Evolutionary conservation across 2,113 vertebrate species (phyloP).

Genomic region (Orientallactaga bullata): DNA sequence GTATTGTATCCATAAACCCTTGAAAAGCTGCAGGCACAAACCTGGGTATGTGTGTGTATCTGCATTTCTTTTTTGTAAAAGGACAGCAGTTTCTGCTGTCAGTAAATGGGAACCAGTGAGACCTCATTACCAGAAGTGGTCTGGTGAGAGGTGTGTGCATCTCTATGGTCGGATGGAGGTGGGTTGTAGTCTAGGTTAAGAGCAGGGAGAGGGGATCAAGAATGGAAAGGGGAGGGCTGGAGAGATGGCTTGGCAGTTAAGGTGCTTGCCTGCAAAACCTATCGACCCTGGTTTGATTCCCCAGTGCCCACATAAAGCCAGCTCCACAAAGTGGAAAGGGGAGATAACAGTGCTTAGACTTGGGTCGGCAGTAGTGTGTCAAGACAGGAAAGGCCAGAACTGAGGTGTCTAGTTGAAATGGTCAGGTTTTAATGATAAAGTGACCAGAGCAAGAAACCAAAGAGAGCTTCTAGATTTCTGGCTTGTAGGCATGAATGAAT

Average conservation of each 20-base stretch:
- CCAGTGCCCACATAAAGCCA: too few species aligned
- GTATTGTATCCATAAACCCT: not conserved
- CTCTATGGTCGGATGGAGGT: not conserved
- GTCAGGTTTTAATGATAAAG: conserved; percentile 22
- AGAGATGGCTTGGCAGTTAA: too few species aligned
- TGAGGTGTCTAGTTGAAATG: not conserved
- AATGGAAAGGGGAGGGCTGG: not conserved
- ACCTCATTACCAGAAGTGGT: not conserved
- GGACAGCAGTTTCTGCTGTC: not conserved
- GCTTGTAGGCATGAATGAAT: conserved; percentile 19
- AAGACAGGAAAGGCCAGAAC: not conserved
- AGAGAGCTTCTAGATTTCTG: conserved; percentile 3
- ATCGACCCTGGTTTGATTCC: too few species aligned
- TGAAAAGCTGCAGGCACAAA: not conserved
- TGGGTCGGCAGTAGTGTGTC: not conserved
- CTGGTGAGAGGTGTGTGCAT: not conserved
- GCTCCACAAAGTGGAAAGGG: not conserved
- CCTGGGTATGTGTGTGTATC: not conserved
- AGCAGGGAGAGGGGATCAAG: not conserved
- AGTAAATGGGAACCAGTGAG: not conserved
- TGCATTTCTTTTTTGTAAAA: not conserved
- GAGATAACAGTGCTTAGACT: not conserved
- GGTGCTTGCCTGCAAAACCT: too few species aligned
- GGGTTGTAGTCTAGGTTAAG: not conserved
- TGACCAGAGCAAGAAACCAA: not conserved